A percentile compares a stretch with the other conserved stretches of the same genome.
phyloP scores from a whole-genome alignment of 2,797 vertebrate species.

The Trachops cirrhosus region DNA sequence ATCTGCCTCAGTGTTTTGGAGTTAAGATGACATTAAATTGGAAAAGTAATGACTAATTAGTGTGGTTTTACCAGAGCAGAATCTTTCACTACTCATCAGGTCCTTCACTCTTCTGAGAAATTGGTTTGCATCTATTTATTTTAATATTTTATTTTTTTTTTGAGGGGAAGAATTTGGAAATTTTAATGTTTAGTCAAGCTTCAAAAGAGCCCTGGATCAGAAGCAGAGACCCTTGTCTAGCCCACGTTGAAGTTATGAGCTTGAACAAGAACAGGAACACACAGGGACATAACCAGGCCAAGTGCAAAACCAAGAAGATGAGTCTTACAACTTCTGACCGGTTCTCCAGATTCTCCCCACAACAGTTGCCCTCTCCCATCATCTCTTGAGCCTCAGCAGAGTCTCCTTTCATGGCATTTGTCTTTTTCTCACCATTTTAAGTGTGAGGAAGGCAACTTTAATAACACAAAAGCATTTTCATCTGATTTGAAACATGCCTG shows the following conservation, averaged over 20 bases:
- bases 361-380: neutral
- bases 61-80: neutral
- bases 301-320: neutral
- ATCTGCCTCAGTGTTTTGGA: neutral
- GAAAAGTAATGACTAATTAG: neutral
- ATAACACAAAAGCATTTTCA: neutral
- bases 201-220: neutral
- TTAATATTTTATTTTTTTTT: neutral
- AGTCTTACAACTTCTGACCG: neutral
- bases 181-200: neutral
- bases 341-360: accelerated
- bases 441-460: neutral
- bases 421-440: neutral
- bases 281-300: neutral
- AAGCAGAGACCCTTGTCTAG: neutral
- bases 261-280: neutral
- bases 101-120: neutral
- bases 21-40: neutral
- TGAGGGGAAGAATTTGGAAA: neutral
- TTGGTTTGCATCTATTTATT: neutral
- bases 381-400: neutral
- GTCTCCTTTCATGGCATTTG: neutral
- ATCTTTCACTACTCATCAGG: neutral
- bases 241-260: neutral
- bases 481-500: neutral